Evolutionary conservation across 2,113 vertebrate species (phyloP).

Genomic region (Numida meleagris): DNA sequence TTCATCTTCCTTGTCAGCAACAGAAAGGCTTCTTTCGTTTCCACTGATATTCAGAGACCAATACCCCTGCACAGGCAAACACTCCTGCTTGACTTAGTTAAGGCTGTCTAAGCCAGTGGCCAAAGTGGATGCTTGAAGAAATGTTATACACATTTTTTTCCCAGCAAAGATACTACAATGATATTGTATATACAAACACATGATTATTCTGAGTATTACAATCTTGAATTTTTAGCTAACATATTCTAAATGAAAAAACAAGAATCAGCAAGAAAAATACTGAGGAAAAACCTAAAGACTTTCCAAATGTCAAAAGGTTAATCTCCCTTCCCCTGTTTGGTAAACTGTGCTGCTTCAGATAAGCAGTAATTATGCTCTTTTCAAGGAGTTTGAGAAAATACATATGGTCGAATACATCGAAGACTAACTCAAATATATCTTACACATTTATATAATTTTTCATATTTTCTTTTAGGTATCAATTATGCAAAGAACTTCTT

Average conservation of each 20-base stretch:
- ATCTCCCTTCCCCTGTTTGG: neutral
- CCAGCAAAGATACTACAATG: neutral
- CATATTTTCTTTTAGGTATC: neutral
- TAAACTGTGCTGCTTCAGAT: neutral
- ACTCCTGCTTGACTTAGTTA: neutral
- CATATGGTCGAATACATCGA: neutral
- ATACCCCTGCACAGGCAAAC: accelerated
- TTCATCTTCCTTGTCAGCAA: neutral
- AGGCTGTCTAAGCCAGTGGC: neutral
- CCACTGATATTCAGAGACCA: neutral
- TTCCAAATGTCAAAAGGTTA: neutral
- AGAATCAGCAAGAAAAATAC: neutral
- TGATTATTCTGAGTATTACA: neutral
- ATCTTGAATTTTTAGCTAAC: neutral
- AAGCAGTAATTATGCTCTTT: neutral
- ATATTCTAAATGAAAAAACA: neutral
- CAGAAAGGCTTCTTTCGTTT: neutral
- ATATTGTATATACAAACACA: neutral
- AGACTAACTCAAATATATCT: neutral
- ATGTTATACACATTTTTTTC: neutral
- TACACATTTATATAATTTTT: neutral
- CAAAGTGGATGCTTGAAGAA: neutral
- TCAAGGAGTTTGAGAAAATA: neutral
- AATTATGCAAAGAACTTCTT: neutral
- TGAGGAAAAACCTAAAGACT: neutral